A percentile compares a stretch with the other conserved stretches of the same genome.
Conservation (phyloP, 2,113 vertebrate genomes). For the Dolichallabes microphthalmus region DNA sequence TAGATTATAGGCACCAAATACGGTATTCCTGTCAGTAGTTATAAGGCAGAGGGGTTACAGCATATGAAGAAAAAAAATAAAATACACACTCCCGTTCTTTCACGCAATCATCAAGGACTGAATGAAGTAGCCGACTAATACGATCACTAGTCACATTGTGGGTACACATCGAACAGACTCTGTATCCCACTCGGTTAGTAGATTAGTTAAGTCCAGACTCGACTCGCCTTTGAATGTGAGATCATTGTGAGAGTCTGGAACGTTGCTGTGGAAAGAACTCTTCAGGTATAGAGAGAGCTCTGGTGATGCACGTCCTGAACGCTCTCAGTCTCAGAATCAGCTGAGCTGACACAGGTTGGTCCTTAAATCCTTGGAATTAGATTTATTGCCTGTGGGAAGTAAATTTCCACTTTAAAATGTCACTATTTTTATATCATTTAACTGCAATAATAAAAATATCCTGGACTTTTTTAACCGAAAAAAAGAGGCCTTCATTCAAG, state of each 20-base stretch:
- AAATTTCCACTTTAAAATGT: background rate
- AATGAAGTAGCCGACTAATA: background rate
- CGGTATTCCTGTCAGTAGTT: constrained; percentile 18
- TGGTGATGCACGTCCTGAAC: background rate
- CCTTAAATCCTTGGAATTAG: background rate
- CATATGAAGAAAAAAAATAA: background rate
- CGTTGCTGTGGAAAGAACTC: background rate
- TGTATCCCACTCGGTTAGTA: background rate
- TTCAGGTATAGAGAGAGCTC: background rate
- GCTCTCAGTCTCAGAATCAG: background rate
- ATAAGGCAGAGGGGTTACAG: constrained; percentile 24
- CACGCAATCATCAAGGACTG: background rate
- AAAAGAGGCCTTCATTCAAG: background rate
- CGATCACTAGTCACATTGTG: background rate
- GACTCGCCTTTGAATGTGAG: background rate
- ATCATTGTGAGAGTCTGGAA: background rate
- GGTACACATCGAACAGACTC: background rate
- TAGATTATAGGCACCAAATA: background rate
- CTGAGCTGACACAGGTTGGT: background rate
- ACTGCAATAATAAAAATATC: background rate
- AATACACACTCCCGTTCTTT: background rate
- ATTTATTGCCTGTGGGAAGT: background rate
- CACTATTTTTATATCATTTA: background rate
- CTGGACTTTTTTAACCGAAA: background rate
- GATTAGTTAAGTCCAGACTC: background rate